Evolutionary conservation across 23 tunicate species (phyloP), one percentile per base, ranked within the genome.

Genomic region (Ascidia mentula): DNA sequence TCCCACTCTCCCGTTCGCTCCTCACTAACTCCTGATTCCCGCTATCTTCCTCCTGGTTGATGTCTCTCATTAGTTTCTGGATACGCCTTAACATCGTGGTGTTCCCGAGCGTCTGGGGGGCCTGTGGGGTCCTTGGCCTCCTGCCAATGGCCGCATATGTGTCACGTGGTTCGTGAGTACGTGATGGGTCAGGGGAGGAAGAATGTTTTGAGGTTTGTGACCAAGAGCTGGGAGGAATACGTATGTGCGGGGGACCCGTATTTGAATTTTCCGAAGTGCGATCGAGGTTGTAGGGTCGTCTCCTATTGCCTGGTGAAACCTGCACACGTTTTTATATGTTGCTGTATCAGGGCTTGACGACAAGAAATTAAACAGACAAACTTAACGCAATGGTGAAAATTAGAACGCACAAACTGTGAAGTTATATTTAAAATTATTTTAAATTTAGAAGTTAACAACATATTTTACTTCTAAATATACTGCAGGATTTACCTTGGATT

Each of bases 1-100:
- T 86, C 72, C 84, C 90, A 65, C 90, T 86, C 73, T 86, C 90
- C 30, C 90, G 37, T 79, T 77, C 90, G 32, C 75, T 79, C 42
- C 90, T 36, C 12, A 73, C 46, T 20, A 59, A 75, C 6, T 75
- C 75, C 73, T 20, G 26, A 1, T 28, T 26, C 13, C 65, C 65
- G 24, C 22, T 26, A 6, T 37, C 65, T 53, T 9, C 65, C n/a
- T n/a, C n/a, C n/a, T n/a, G n/a, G n/a, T n/a, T n/a, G n/a, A n/a
- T n/a, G n/a, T n/a, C n/a, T 3, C 12, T 53, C 65, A 53, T 53
- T 3, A 53, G 65, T 28, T 53, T 53, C 7, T 20, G 28, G 24
- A 53, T 53, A 53, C 65, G 65, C 65, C 65, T 53, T 3, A 28
- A 53, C 22, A 53, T 28, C 7, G 22, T 28, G 24, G 65, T 53